A percentile compares a stretch with the other conserved stretches of the same genome.
Conservation (phyloP, 1,140 invertebrate genomes). For the Papilio aristodemus region DNA sequence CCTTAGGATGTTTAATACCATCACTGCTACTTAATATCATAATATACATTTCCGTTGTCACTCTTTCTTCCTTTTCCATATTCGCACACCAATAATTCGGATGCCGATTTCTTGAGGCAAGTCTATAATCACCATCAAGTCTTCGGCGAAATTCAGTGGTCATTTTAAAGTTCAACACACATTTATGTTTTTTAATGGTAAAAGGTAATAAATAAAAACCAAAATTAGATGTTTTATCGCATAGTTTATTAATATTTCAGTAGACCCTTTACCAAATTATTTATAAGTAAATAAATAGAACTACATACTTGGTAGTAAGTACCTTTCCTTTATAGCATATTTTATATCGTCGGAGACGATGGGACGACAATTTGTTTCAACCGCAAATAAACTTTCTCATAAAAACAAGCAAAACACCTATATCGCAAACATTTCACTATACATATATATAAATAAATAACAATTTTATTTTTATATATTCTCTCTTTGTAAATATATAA, state of each 20-base stretch:
- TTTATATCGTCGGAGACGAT: conserved; percentile 60
- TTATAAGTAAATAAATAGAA: conserved; percentile 77
- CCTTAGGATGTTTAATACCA: too few species aligned
- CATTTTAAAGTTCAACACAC: too few species aligned
- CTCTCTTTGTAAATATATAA: conserved; percentile 61
- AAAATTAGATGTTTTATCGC: conserved; percentile 51
- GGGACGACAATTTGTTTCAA: conserved; percentile 58
- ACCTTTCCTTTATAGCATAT: conserved; percentile 63
- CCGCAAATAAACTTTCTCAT: conserved; percentile 73
- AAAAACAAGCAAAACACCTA: conserved; percentile 77
- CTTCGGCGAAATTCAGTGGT: too few species aligned
- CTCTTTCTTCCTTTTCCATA: too few species aligned
- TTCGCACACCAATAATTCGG: too few species aligned
- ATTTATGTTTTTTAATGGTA: not conserved
- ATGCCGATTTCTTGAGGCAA: too few species aligned
- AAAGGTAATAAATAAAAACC: conserved; percentile 38
- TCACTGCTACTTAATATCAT: too few species aligned
- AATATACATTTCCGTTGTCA: too few species aligned
- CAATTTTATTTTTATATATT: conserved; percentile 53
- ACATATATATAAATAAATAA: conserved; percentile 64
- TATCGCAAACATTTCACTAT: conserved; percentile 67
- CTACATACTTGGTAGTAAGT: conserved; percentile 76
- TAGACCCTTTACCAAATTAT: conserved; percentile 80
- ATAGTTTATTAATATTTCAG: conserved; percentile 79
- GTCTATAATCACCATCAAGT: too few species aligned